phyloP scores from a whole-genome alignment of 1,140 invertebrate species.

The Drosophila novamexicana region DNA sequence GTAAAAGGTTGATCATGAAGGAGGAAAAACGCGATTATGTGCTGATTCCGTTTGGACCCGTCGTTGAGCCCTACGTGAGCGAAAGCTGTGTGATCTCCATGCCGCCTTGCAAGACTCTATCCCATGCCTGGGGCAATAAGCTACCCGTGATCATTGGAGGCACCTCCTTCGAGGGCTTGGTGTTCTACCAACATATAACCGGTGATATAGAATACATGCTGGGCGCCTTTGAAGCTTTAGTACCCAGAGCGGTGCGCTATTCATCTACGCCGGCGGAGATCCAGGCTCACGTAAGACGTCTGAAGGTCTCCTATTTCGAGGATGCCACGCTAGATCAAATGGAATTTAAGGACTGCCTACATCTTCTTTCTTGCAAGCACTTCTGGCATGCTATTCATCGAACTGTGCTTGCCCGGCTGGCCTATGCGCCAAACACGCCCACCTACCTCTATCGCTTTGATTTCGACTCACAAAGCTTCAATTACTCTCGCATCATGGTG shows the following conservation, averaged over 20 bases:
- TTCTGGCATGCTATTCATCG: slow-evolving; percentile 83
- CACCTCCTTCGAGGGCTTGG: slow-evolving; percentile 80
- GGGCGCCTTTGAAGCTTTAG: slow-evolving; percentile 50
- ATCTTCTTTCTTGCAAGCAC: slow-evolving; percentile 66
- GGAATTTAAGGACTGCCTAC: slow-evolving; percentile 57
- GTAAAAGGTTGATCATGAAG: slow-evolving; percentile 19
- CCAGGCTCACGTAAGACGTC: slow-evolving; percentile 44
- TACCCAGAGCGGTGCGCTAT: slow-evolving; percentile 49
- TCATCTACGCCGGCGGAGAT: slow-evolving; percentile 27
- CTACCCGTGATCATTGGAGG: slow-evolving; percentile 83
- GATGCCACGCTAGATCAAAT: slow-evolving; percentile 52
- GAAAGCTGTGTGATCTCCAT: slow-evolving; percentile 67
- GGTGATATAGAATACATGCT: slow-evolving; percentile 50
- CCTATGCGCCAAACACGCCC: slow-evolving; percentile 71
- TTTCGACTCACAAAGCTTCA: slow-evolving; percentile 74
- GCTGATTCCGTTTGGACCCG: slow-evolving; percentile 73
- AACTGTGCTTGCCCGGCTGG: slow-evolving; percentile 53
- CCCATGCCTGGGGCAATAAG: slow-evolving; percentile 77
- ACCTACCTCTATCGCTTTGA: slow-evolving; percentile 85
- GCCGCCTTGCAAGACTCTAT: slow-evolving; percentile 62
- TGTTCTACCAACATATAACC: slow-evolving; percentile 56
- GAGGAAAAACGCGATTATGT: slow-evolving; percentile 50
- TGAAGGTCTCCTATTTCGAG: slow-evolving; percentile 58
- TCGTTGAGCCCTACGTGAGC: slow-evolving; percentile 80
- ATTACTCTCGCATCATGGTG: slow-evolving; percentile 68